phyloP scores from a whole-genome alignment of 2,797 vertebrate species.

The Threskiornis aethiopicus region DNA sequence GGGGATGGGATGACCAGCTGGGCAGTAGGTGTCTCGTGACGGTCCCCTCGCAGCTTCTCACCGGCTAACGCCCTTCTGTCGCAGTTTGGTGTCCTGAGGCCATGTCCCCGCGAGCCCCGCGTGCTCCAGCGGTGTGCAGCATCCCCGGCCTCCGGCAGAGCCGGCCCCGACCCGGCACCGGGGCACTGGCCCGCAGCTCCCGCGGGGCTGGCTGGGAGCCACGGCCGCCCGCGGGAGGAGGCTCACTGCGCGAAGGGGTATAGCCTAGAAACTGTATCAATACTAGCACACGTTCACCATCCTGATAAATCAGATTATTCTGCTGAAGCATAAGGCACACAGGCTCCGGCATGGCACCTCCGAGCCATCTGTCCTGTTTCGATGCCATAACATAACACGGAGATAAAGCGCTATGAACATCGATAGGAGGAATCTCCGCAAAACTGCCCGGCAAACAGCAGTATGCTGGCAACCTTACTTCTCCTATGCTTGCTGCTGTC shows the following conservation, averaged over 20 bases:
- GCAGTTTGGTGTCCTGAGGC: not conserved
- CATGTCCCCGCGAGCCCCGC: fast-evolving
- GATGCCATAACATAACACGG: not conserved
- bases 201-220: fast-evolving
- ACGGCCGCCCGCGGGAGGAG: fast-evolving
- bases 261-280: not conserved
- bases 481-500: not conserved
- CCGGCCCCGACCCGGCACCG: not conserved
- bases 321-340: not conserved
- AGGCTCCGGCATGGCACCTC: not conserved
- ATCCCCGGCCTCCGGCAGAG: not conserved
- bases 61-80: not conserved
- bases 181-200: fast-evolving
- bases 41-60: not conserved
- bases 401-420: not conserved
- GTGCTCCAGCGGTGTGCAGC: fast-evolving
- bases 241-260: fast-evolving
- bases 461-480: not conserved
- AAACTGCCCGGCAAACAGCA: not conserved
- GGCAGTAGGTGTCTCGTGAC: not conserved
- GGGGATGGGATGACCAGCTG: not conserved
- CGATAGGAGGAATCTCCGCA: not conserved
- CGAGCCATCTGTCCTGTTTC: not conserved
- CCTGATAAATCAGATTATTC: not conserved
- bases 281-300: fast-evolving